phyloP scores from a whole-genome alignment of 2,797 vertebrate species.

The Amblyraja radiata region DNA sequence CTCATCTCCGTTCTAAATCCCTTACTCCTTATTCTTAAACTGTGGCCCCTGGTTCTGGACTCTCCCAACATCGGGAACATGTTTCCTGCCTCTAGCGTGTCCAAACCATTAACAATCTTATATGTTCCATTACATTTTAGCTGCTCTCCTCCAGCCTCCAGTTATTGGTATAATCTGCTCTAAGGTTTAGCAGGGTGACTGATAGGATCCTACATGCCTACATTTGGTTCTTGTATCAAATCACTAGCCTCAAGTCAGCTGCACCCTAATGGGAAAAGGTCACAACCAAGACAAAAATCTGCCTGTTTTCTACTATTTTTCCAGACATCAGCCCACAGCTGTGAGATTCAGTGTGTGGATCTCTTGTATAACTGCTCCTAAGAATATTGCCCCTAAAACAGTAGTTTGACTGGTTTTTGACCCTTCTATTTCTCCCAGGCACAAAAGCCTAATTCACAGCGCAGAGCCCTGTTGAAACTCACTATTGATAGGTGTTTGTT shows the following conservation, averaged over 20 bases:
- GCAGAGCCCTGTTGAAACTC: constrained; percentile 21
- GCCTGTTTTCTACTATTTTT: constrained; percentile 12
- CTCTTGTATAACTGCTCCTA: neutral
- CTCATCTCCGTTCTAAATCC: too few species aligned
- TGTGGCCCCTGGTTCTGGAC: too few species aligned
- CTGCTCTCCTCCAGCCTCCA: neutral
- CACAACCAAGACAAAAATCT: constrained; percentile 13
- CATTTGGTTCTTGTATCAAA: constrained; percentile 1
- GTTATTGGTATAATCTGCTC: neutral
- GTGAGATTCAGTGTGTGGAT: neutral
- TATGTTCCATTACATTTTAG: neutral
- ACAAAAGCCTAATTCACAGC: constrained; percentile 32
- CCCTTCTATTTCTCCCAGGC: constrained; percentile 15
- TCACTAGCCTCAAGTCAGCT: neutral
- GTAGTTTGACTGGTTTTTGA: neutral
- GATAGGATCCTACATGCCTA: neutral
- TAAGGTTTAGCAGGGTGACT: neutral
- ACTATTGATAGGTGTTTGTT: constrained; percentile 25
- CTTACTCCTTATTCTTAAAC: too few species aligned
- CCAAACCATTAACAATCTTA: too few species aligned
- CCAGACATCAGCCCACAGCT: neutral
- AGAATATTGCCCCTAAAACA: neutral
- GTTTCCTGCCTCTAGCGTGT: too few species aligned
- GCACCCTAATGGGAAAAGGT: neutral
- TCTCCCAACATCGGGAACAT: too few species aligned